phyloP scores from a whole-genome alignment of 1,140 invertebrate genomes.

The Capitella teleta region DNA sequence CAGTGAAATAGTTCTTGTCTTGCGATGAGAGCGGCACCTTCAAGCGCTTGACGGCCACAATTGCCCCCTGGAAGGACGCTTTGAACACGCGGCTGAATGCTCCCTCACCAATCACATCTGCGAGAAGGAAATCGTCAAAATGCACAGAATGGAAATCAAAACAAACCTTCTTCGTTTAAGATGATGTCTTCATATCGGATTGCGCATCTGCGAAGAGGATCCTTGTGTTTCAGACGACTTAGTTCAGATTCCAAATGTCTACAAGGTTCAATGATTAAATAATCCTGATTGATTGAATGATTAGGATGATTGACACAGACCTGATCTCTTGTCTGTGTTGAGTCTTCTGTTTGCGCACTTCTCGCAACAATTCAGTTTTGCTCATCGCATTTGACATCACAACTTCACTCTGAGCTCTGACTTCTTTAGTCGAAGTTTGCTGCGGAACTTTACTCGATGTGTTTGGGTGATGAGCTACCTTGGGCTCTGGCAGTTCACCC shows the following conservation, averaged over 20 bases:
- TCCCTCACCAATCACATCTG: conserved; percentile 26
- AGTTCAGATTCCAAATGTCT: conserved; percentile 22
- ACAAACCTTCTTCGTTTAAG: conserved; percentile 21
- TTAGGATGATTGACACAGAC: conserved; percentile 8
- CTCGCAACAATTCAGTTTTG: conserved; percentile 17
- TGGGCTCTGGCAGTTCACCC: not conserved
- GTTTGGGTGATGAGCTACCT: not conserved
- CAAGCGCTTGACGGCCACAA: conserved; percentile 30
- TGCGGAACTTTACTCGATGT: not conserved
- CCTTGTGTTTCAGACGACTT: conserved; percentile 15
- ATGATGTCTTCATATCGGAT: conserved; percentile 19
- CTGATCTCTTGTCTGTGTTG: conserved; percentile 18
- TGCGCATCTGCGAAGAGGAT: conserved; percentile 22
- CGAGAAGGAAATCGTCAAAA: not conserved
- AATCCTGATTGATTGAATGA: not conserved
- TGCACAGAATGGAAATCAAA: not conserved
- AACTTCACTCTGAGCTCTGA: not conserved
- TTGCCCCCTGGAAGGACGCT: conserved; percentile 24
- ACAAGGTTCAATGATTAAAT: conserved; percentile 6
- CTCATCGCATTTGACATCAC: conserved; percentile 4
- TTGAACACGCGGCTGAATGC: conserved; percentile 27
- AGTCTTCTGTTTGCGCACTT: conserved; percentile 20
- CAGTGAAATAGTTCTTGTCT: conserved; percentile 33
- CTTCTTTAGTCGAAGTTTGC: not conserved
- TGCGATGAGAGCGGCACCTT: conserved; percentile 22